Base-by-base conservation (phyloP, 1,140 invertebrate species). In the Anoplophora glabripennis region DNA sequence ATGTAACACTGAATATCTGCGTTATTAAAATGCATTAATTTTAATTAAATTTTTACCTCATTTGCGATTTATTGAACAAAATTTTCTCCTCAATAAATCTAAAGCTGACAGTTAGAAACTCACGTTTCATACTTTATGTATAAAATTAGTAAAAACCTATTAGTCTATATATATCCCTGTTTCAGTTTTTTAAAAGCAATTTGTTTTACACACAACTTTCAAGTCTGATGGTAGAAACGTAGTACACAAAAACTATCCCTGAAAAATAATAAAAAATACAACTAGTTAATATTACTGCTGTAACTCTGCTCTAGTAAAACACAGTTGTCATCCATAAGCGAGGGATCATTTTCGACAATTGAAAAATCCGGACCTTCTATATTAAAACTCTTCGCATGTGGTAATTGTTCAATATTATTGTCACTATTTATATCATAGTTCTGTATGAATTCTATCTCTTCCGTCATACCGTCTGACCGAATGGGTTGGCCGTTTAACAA, bases 401-500 rank as follows among this genome's bases (percentile, higher is more conserved):
- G 28, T 41, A 66, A 41, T 53, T 58, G 54, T 34, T 62, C 63
- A 17, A 63, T 53, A 48, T 66, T 68, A 57, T 54, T 61, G 15
- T 69, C 66, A 8, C 45, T 47, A 51, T 57, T 57, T n/a, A 64
- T 53, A 55, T 70, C 66, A 41, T 61, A 66, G 44, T 35, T 62
- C n/a, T 53, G 53, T 9, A 65, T 47, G 28, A 59, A 61, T 37
- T 63, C 57, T 10, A 65, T 41, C 35, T 53, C 42, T 8, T 59
- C 57, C 15, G 51, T 48, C 14, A 56, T 15, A 15, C 38, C 34
- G 14, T 69, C 69, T 10, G 62, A 64, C 12, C 70, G 68, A 12
- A 74, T 71, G 7, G 73, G 73, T 59, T 74, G 72, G 5, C 72
- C 72, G 47, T 75, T 75, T 21, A 75, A 59, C 36, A 75, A 59